phyloP scores from a whole-genome alignment of 1,140 invertebrate species.

The Chironomus striatipennis region DNA sequence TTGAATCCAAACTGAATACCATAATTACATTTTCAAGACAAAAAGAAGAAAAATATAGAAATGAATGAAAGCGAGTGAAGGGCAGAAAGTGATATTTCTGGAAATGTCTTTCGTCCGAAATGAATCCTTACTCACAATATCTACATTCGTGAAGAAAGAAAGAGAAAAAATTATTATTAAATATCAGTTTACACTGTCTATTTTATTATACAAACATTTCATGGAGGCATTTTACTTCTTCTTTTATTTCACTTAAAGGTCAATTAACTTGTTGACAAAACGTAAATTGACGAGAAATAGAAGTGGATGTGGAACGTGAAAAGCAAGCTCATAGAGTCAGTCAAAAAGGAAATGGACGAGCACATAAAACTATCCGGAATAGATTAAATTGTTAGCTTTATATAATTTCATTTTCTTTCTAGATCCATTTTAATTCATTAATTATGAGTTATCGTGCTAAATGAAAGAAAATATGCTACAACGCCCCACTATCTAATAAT shows the following conservation, averaged over 20 bases:
- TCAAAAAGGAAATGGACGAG: slow-evolving; percentile 1
- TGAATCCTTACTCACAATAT: neutral
- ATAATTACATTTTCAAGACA: too few relatives aligned
- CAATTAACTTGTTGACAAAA: slow-evolving; percentile 13
- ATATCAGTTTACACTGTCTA: neutral
- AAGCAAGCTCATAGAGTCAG: neutral
- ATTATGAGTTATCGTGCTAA: slow-evolving; percentile 9
- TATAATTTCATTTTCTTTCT: neutral
- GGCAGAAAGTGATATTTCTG: neutral
- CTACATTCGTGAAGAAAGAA: neutral
- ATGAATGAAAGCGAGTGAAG: neutral
- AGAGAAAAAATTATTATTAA: neutral
- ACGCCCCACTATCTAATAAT: neutral
- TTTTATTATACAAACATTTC: neutral
- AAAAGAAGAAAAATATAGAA: too few relatives aligned
- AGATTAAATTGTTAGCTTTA: neutral
- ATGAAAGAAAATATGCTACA: neutral
- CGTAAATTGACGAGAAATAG: too few relatives aligned
- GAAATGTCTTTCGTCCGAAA: neutral
- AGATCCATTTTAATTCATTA: neutral
- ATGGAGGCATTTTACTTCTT: neutral
- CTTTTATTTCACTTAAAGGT: neutral
- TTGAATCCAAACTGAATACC: too few relatives aligned
- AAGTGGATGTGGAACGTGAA: neutral
- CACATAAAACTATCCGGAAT: neutral